Base-by-base conservation (phyloP, 2,797 vertebrate genomes). In the Holocentrus rufus region DNA sequence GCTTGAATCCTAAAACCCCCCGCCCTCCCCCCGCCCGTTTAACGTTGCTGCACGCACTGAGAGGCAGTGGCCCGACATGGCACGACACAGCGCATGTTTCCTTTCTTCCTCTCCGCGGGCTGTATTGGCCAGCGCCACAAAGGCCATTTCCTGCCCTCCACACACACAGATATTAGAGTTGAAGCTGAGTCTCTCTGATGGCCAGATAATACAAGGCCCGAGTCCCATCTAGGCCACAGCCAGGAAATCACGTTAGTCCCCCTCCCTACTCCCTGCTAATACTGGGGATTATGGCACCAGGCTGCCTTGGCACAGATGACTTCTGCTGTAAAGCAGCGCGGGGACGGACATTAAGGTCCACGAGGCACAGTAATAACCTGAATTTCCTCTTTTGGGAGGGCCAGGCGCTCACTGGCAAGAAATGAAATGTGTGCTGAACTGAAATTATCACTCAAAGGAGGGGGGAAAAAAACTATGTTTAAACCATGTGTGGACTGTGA, bases 61-160 rank as follows among this genome's bases (percentile, higher is more conserved):
- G 47, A 78, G 63, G 59, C 80, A 81, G 61, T 56, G 79, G 78
- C 71, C 63, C 34, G 47, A 79, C 79, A 60, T 70, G 69, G 68
- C 82, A 79, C 49, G 36, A 72, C 79, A 82, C 63, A 67, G 71
- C 56, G 80, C 80, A 81, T 63, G 69, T 59, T 85, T 88, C 72
- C 80, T 85, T 52, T 68, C 72, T 85, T 82, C 76, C 77, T 79
- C 74, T 90, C 87, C 46, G 64, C 82, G n/a, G 88, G 89, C 86
- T 64, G 69, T 76, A 76, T 77, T 85, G 79, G 85, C 85, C 76
- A 56, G 72, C 39, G 75, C 79, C 77, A 84, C 80, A 87, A 85
- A 88, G 80, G 83, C 77, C 74, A 87, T 87, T 92, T 91, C 88
- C 86, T 86, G 83, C 81, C 84, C 72, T 81, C 74, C 49, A 67